Evolutionary conservation across 2,113 vertebrate species (phyloP).

Genomic region (Silurus glanis): DNA sequence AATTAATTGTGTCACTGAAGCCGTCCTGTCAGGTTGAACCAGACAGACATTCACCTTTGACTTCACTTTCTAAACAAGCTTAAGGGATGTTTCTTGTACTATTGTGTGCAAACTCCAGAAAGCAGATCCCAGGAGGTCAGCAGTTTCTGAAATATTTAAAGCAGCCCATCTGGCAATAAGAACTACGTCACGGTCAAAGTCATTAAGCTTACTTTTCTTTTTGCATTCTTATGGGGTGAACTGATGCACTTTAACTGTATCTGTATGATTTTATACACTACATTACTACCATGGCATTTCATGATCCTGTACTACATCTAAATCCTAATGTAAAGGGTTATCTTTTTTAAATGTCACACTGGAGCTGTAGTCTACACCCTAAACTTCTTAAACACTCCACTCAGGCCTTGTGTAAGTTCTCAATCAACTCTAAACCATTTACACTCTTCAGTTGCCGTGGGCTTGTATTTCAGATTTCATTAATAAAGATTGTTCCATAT

Average conservation of each 20-base stretch:
- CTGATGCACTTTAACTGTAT: not conserved
- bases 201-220: not conserved
- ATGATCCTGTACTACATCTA: not conserved
- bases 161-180: not conserved
- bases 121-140: not conserved
- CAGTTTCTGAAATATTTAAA: not conserved
- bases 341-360: conserved; percentile 15
- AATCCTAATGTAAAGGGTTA: not conserved
- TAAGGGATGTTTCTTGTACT: not conserved
- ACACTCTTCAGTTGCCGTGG: conserved; percentile 5
- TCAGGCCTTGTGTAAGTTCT: not conserved
- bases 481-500: not conserved
- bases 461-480: conserved; percentile 6
- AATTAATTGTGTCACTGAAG: too few species aligned
- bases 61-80: not conserved
- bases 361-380: not conserved
- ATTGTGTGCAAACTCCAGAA: not conserved
- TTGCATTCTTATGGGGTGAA: not conserved
- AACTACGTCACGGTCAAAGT: not conserved
- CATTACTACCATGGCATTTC: not conserved
- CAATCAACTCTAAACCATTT: conserved; percentile 1
- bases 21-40: not conserved
- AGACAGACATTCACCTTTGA: not conserved
- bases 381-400: not conserved
- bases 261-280: not conserved